A percentile compares a stretch with the other conserved stretches of the same genome.
Conservation (phyloP, 2,797 vertebrate species). For the Sebastes paucispinis region DNA sequence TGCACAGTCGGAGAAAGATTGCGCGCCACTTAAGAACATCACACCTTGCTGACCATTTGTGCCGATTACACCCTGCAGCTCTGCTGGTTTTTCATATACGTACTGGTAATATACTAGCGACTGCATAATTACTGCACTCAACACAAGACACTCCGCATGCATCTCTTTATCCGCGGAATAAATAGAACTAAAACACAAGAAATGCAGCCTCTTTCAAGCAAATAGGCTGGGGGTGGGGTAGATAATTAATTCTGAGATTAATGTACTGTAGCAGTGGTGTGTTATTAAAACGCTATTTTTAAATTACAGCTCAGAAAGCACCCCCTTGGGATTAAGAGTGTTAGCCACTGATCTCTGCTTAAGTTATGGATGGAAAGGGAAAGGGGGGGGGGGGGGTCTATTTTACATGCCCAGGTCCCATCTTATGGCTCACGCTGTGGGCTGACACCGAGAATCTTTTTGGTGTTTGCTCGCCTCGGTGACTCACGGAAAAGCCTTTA, state of each 20-base stretch:
- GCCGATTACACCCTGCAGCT: constrained; percentile 51
- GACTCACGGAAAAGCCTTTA: constrained; percentile 69
- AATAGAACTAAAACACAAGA: constrained; percentile 81
- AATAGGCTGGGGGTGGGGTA: constrained; percentile 81
- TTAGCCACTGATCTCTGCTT: constrained; percentile 85
- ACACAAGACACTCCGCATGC: constrained; percentile 70
- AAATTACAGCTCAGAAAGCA: constrained; percentile 87
- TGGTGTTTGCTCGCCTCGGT: constrained; percentile 63
- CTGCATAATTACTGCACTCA: constrained; percentile 73
- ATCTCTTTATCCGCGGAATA: constrained; percentile 81
- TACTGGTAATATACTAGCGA: constrained; percentile 66
- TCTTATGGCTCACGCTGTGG: constrained; percentile 71
- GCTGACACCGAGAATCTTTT: constrained; percentile 68
- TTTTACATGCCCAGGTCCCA: constrained; percentile 76
- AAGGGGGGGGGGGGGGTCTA: constrained; percentile 60
- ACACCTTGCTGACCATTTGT: constrained; percentile 70
- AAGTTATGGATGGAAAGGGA: constrained; percentile 77
- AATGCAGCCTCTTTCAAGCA: constrained; percentile 82
- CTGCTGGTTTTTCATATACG: constrained; percentile 58
- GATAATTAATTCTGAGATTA: constrained; percentile 87
- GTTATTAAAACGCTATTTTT: constrained; percentile 88
- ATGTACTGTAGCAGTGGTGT: constrained; percentile 85
- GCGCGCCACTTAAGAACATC: constrained; percentile 38
- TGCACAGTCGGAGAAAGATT: constrained; percentile 10
- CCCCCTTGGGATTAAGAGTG: constrained; percentile 83